Base-by-base conservation (phyloP, 2,888 invertebrate genomes). In the Pollenia angustigena region DNA sequence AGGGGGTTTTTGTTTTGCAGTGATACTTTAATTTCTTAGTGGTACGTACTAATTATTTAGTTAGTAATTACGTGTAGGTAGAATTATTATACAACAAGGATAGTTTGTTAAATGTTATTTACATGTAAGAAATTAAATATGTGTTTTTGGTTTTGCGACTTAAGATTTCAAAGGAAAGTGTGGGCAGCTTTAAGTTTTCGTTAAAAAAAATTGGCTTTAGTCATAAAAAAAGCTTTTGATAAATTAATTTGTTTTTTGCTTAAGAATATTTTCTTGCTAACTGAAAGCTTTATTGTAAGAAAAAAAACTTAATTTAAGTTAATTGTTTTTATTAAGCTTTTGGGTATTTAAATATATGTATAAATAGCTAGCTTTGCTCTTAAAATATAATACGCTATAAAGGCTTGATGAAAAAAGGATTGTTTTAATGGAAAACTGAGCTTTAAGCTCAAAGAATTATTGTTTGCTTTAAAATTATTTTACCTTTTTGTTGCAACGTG, bases 401-500 rank as follows among this genome's bases (percentile, higher is more conserved):
- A 54, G 11, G 44, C 46, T 69, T 32, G n/a, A 12, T 23, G 32
- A 16, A 18, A 46, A 44, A 32, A 60, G 16, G 72, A 60, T 18
- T 18, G 11, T 8, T n/a, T 14, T 14, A 42, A 42, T 54, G 18
- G n/a, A n/a, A 18, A 18, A 18, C 52, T 58, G 83, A 81, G 69
- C 69, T 62, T 54, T 56, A 60, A 44, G 66, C 62, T 81, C 60
- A 54, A 68, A 32, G 52, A 46, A 79, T n/a, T 75, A 44, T 52
- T n/a, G 10, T 50, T 86, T 80, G 48, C 72, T 18, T 66, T 40
- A 81, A 81, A 81, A 48, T 54, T 62, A 48, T 4, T 64, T 84
- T 87, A 84, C 84, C 81, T 87, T 85, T 60, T 87, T 50, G 52
- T 82, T 79, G 78, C 48, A 74, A 81, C 18, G 56, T 72, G 44